Evolutionary conservation across 2,888 invertebrate genomes (phyloP).

Genomic region (Augiades crinisus): DNA sequence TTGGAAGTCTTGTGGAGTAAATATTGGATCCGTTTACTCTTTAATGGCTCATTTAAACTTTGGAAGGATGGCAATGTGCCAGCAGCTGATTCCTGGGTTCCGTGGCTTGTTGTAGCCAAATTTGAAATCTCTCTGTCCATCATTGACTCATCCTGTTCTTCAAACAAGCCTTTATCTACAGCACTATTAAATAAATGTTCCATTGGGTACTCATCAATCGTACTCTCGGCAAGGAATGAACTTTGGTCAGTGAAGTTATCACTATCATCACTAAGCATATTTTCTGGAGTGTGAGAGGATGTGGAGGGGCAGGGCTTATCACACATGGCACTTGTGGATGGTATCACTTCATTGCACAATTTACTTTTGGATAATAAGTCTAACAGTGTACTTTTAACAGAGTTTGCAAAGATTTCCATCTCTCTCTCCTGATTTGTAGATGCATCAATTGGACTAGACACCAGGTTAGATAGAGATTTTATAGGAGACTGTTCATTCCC

Average conservation of each 20-base stretch:
- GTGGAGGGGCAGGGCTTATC: constrained; percentile 57
- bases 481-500: constrained; percentile 81
- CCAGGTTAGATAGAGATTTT: constrained; percentile 83
- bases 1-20: constrained; percentile 76
- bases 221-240: constrained; percentile 72
- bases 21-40: constrained; percentile 76
- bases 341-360: constrained; percentile 53
- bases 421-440: constrained; percentile 51
- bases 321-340: constrained; percentile 57
- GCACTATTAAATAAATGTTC: constrained; percentile 76
- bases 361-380: constrained; percentile 67
- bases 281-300: constrained; percentile 61
- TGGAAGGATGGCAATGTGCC: constrained; percentile 70
- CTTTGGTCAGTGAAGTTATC: constrained; percentile 74
- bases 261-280: constrained; percentile 72
- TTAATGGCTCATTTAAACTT: constrained; percentile 71
- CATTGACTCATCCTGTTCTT: constrained; percentile 71
- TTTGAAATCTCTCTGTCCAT: constrained; percentile 77
- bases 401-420: constrained; percentile 50
- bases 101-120: constrained; percentile 72
- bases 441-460: constrained; percentile 77
- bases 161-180: constrained; percentile 72
- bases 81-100: constrained; percentile 59
- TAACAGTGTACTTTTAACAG: constrained; percentile 70
- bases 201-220: constrained; percentile 77